A percentile compares a stretch with the other conserved stretches of the same genome.
Evolutionary conservation across 2,797 vertebrate genomes (phyloP).

Genomic region (Arrhamphus sclerolepis): DNA sequence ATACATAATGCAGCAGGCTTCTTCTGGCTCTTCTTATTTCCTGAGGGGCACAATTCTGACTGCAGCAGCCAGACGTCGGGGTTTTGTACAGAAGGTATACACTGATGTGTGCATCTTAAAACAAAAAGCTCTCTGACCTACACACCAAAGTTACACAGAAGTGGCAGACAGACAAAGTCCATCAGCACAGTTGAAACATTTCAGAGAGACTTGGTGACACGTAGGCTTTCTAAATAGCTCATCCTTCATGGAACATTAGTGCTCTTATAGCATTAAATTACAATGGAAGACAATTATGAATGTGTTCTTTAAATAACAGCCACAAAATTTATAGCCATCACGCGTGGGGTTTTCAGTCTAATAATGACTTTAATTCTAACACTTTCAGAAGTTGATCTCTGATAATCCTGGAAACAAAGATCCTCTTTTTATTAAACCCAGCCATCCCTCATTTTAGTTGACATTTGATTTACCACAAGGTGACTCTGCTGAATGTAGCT

Average conservation of each 20-base stretch:
- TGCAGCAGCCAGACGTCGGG: conserved; percentile 36
- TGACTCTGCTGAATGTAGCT: neutral
- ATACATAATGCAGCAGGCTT: conserved; percentile 36
- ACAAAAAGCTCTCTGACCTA: conserved; percentile 26
- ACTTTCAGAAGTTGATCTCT: neutral
- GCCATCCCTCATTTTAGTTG: conserved; percentile 2
- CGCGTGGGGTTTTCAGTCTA: neutral
- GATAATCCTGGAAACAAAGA: conserved; percentile 1
- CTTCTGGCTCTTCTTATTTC: conserved; percentile 32
- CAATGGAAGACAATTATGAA: conserved; percentile 24
- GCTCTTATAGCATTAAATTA: conserved; percentile 32
- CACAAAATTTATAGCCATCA: neutral
- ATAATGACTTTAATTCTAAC: neutral
- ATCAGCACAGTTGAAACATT: neutral
- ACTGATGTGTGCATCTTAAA: conserved; percentile 12
- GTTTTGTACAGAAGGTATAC: conserved; percentile 13
- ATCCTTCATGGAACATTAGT: conserved; percentile 42
- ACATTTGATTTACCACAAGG: neutral
- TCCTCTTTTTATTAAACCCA: neutral
- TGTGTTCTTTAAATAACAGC: conserved; percentile 38
- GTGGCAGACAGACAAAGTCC: neutral
- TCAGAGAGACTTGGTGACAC: conserved; percentile 12
- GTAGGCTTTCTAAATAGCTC: conserved; percentile 28
- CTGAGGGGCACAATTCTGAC: conserved; percentile 29
- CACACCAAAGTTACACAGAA: conserved; percentile 7